Conservation (phyloP, 2,888 invertebrate species). For the Linnaemya vulpina region DNA sequence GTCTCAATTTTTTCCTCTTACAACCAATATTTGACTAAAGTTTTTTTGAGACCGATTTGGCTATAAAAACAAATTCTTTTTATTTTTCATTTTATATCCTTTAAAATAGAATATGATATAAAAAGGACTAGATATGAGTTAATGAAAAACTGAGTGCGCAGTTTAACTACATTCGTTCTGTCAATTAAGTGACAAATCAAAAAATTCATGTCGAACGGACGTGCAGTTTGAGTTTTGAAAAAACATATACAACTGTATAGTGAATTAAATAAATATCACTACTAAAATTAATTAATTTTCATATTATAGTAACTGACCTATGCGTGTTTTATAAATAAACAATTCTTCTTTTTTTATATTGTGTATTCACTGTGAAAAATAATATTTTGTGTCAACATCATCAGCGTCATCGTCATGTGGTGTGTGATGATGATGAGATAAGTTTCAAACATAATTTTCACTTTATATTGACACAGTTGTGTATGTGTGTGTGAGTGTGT, state of each 20-base stretch:
- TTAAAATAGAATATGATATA: too few species aligned
- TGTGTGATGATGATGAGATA: constrained; percentile 31
- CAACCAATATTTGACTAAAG: too few species aligned
- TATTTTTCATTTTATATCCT: too few species aligned
- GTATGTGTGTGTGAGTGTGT: background rate
- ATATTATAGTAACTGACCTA: constrained; percentile 46
- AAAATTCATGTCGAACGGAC: too few species aligned
- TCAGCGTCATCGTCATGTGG: constrained; percentile 47
- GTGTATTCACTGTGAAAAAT: constrained; percentile 60
- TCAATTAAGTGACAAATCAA: too few species aligned
- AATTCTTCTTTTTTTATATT: constrained; percentile 30
- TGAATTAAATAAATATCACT: constrained; percentile 15
- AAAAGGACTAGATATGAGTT: too few species aligned
- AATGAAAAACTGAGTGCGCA: too few species aligned
- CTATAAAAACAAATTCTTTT: too few species aligned
- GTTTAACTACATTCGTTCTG: too few species aligned
- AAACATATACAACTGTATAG: background rate
- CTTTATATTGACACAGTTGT: constrained; percentile 37
- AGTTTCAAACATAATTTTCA: constrained; percentile 39
- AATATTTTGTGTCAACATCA: constrained; percentile 68
- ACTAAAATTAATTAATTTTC: constrained; percentile 62
- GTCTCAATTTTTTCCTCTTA: too few species aligned
- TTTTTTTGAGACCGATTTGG: too few species aligned
- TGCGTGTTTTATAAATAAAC: constrained; percentile 27
- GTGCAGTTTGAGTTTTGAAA: too few species aligned